These are phyloP conservation scores for Rhineura floridana DNA, from an alignment of 2,113 vertebrate species.

Conservation along the genomic window DNA sequence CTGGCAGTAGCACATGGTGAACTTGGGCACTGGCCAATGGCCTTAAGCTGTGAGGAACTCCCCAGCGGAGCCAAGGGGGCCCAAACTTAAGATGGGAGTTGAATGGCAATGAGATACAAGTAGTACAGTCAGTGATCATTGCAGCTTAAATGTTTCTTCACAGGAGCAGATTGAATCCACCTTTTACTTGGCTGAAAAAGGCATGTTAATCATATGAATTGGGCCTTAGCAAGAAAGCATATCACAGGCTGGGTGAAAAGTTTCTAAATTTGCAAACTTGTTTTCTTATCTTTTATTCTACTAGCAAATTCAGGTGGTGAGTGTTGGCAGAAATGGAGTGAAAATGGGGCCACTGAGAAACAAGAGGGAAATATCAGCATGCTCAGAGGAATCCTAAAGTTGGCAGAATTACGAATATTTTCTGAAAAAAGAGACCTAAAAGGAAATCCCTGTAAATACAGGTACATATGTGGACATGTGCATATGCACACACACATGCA, in stretches of 20 bases:
- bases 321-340: not conserved
- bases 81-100: too few relatives aligned
- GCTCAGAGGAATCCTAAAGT: not conserved
- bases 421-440: not conserved
- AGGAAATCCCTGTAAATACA: too few relatives aligned
- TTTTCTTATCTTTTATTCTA: not conserved
- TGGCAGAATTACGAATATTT: not conserved
- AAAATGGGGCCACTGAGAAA: not conserved
- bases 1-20: too few relatives aligned
- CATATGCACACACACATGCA: too few relatives aligned
- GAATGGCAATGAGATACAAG: too few relatives aligned
- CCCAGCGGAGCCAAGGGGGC: too few relatives aligned
- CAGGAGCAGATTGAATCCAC: too few relatives aligned
- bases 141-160: too few relatives aligned
- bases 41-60: too few relatives aligned
- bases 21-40: too few relatives aligned
- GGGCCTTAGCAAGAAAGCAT: not conserved
- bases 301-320: not conserved
- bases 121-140: too few relatives aligned
- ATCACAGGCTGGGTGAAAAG: not conserved
- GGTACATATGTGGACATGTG: too few relatives aligned
- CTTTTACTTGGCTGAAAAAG: not conserved
- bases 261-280: not conserved
- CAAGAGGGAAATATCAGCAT: not conserved
- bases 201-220: not conserved